Base-by-base conservation (phyloP, 2,113 vertebrate genomes). In the Ptilorrhoa leucosticta region DNA sequence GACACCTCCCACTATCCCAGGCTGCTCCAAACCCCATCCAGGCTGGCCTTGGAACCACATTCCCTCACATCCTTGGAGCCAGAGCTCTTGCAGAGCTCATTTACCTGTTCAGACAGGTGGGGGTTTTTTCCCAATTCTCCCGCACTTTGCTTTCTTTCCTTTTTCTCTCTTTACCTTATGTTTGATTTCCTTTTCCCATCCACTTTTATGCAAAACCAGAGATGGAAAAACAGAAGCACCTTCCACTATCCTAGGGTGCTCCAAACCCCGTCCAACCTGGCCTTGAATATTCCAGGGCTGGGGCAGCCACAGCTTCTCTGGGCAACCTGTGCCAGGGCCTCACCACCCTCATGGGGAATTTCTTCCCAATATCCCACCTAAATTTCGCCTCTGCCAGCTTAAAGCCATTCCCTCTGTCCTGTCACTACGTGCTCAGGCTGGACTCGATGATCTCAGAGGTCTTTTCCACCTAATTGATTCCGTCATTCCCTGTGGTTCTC, bases 101-200 rank as follows among this genome's bases (percentile, higher is more conserved):
- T 57, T 45, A 23, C 13, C 31, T 58, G 7, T 33, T 69, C 30
- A 53, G 13, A 50, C 6, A 39, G 35, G 8, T 39, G 27, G 10
- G 44, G 0, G 0, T 13, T 2, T 40, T 37, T 12, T 1, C 19
- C 16, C 23, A 45, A 0, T 57, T 63, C 19, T 66, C 33, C 33
- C 51, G n/a, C 8, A n/a, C 8, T 73, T 15, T 70, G 21, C 4
- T 81, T 73, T 71, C 26, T 4, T 58, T 50, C 18, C 3, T 37
- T 45, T 45, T 48, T 7, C 4, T 11, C 27, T 7, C 28, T 28
- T 75, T 44, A 24, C 4, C 30, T 88, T 42, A 30, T 9, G 37
- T 50, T 77, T 48, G 23, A 35, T 45, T 66, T 68, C 15, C 44
- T 79, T 86, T 87, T 12, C 27, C 31, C 23, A 37, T 53, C 16